Conservation (phyloP, 2,113 vertebrate genomes). For the Oriolus oriolus region DNA sequence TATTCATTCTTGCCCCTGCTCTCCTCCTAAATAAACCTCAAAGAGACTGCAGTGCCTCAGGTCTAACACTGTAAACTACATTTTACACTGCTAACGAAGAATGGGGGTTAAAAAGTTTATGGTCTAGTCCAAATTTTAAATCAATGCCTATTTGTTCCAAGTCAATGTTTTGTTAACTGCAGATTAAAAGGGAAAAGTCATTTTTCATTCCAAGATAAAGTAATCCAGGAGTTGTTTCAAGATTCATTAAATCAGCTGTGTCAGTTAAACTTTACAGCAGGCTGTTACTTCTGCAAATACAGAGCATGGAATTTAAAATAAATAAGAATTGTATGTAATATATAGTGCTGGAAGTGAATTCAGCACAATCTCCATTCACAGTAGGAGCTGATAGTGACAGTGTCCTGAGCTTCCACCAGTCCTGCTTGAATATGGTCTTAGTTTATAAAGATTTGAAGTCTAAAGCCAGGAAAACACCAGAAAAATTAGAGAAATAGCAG, state of each 20-base stretch:
- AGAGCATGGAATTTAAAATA: background rate
- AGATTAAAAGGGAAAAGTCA: background rate
- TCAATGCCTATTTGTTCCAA: background rate
- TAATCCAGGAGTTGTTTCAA: background rate
- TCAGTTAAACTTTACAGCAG: background rate
- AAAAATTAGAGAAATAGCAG: conserved; percentile 70
- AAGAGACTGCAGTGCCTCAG: background rate
- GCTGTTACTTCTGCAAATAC: background rate
- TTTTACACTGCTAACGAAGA: background rate
- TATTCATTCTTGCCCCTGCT: background rate
- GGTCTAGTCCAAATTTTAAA: background rate
- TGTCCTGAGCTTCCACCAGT: background rate
- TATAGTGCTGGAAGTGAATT: background rate
- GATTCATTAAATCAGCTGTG: background rate
- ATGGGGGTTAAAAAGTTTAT: background rate
- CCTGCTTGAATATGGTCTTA: background rate
- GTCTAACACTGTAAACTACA: background rate
- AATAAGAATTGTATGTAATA: background rate
- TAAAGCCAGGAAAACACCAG: conserved; percentile 52
- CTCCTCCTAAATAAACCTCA: background rate
- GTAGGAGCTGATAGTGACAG: background rate
- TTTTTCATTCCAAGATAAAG: background rate
- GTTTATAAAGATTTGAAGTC: conserved; percentile 11
- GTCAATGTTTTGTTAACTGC: background rate
- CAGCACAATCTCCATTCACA: background rate